Evolutionary conservation across 2,113 vertebrate species (phyloP).

Genomic region (Phalacrocorax brasilianus): DNA sequence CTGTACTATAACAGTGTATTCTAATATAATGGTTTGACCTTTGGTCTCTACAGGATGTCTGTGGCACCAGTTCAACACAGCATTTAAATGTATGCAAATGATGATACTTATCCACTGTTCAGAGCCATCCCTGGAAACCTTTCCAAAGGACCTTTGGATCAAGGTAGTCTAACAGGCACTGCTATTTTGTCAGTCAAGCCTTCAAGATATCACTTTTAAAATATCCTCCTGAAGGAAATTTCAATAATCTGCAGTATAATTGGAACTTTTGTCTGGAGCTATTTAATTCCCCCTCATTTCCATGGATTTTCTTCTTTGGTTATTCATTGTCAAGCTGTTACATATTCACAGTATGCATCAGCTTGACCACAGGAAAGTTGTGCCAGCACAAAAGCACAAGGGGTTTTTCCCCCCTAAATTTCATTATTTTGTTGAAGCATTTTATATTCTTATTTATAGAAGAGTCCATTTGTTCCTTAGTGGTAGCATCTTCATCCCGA

Average conservation of each 20-base stretch:
- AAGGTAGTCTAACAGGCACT: background rate
- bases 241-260: background rate
- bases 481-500: background rate
- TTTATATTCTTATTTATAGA: background rate
- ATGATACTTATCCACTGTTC: background rate
- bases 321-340: background rate
- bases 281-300: background rate
- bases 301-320: background rate
- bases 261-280: background rate
- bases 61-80: background rate
- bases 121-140: background rate
- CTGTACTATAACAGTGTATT: background rate
- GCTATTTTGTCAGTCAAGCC: background rate
- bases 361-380: background rate
- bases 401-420: background rate
- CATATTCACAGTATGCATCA: background rate
- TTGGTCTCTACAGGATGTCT: background rate
- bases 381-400: background rate
- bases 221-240: background rate
- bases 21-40: background rate
- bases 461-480: background rate
- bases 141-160: background rate
- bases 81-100: background rate
- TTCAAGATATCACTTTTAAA: background rate
- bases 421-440: background rate